Evolutionary conservation across 1,140 invertebrate genomes (phyloP).

Genomic region (Drosophila neocordata): DNA sequence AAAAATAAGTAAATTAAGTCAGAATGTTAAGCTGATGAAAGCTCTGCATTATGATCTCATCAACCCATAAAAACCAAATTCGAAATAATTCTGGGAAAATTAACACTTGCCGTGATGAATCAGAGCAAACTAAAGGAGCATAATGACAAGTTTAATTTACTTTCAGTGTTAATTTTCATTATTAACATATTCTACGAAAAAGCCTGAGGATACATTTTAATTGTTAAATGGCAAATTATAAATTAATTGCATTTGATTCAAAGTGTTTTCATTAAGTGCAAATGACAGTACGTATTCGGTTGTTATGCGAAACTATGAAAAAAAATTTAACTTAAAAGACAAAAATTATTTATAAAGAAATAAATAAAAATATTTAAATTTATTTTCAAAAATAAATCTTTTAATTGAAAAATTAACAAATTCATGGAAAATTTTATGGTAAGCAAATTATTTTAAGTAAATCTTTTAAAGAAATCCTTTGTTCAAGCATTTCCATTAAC

Average conservation of each 20-base stretch:
- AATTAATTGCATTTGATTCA: conserved; percentile 40
- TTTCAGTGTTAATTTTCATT: neutral
- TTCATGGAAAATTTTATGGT: too few relatives aligned
- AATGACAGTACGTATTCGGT: neutral
- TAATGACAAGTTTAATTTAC: neutral
- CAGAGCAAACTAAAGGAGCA: neutral
- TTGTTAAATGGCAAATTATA: conserved; percentile 39
- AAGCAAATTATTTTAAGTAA: too few relatives aligned
- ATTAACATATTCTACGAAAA: conserved; percentile 8
- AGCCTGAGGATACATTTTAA: conserved; percentile 17
- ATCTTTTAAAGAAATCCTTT: too few relatives aligned
- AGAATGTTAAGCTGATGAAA: conserved; percentile 28
- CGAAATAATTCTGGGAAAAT: conserved; percentile 55
- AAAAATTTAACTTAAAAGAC: neutral
- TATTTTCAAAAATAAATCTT: too few relatives aligned
- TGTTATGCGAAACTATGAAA: neutral
- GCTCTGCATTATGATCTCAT: conserved; percentile 66
- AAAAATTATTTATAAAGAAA: too few relatives aligned
- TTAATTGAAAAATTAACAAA: too few relatives aligned
- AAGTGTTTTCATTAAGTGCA: neutral
- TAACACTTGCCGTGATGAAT: conserved; percentile 46
- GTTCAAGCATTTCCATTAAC: too few relatives aligned
- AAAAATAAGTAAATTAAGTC: conserved; percentile 20
- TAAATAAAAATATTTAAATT: too few relatives aligned
- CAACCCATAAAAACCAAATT: conserved; percentile 29